These are phyloP conservation scores for Atrichornis clamosus DNA, from an alignment of 2,113 vertebrate species.

Conservation along the genomic window DNA sequence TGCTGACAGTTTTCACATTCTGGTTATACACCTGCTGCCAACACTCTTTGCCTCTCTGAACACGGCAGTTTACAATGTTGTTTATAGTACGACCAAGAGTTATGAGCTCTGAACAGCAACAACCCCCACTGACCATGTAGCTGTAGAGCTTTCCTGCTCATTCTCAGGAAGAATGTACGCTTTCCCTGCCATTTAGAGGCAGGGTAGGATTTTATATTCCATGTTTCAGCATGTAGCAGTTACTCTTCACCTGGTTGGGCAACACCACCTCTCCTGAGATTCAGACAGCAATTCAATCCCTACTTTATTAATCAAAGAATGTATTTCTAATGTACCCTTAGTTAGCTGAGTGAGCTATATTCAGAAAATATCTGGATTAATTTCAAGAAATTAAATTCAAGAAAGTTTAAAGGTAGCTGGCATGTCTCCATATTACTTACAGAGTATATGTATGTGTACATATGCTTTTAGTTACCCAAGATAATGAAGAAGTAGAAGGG, in stretches of 20 bases:
- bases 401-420: not conserved
- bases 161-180: not conserved
- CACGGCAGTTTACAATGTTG: rapidly evolving
- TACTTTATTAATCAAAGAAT: not conserved
- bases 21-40: not conserved
- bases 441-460: not conserved
- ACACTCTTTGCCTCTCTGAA: not conserved
- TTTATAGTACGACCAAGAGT: not conserved
- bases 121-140: rapidly evolving
- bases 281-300: not conserved
- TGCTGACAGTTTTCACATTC: rapidly evolving
- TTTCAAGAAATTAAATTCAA: not conserved
- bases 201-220: not conserved
- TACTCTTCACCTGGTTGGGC: not conserved
- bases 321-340: not conserved
- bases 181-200: not conserved
- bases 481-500: not conserved
- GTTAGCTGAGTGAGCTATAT: not conserved
- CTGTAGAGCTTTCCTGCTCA: not conserved
- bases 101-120: not conserved
- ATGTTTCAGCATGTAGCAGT: not conserved
- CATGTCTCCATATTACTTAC: not conserved
- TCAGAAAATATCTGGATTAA: not conserved
- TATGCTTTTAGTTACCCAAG: not conserved
- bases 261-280: not conserved